These are phyloP conservation scores for Synergus umbraculus DNA, from an alignment of 2,888 invertebrate genomes.

Conservation along the genomic window DNA sequence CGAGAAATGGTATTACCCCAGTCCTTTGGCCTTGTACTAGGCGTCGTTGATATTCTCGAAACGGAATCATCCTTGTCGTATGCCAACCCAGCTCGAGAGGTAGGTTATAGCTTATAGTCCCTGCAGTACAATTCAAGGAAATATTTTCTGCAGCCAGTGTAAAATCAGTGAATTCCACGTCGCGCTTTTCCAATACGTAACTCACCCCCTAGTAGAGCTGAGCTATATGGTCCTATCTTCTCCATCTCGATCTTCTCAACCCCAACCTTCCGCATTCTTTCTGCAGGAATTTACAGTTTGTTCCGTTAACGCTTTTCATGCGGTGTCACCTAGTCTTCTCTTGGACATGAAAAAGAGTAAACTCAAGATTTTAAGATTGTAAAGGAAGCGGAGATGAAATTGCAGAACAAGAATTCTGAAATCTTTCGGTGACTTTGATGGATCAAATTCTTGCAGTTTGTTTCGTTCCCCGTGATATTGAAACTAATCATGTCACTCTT, in stretches of 20 bases:
- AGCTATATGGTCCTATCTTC: background rate
- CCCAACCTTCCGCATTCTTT: constrained; percentile 7
- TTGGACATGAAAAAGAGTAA: constrained; percentile 24
- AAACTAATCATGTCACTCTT: background rate
- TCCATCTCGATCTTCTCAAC: constrained; percentile 5
- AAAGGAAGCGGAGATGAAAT: background rate
- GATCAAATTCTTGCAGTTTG: constrained; percentile 11
- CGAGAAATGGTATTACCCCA: constrained; percentile 66
- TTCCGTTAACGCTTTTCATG: constrained; percentile 39
- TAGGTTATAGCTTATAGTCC: background rate
- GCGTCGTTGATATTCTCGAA: constrained; percentile 35
- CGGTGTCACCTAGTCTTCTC: background rate
- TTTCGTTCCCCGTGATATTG: background rate
- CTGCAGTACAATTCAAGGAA: constrained; percentile 48
- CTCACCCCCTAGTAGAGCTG: constrained; percentile 37
- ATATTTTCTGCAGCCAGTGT: constrained; percentile 60
- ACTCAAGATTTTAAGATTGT: background rate
- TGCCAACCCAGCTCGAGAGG: background rate
- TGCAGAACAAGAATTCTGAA: background rate
- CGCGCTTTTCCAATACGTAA: constrained; percentile 63
- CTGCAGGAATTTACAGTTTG: constrained; percentile 38
- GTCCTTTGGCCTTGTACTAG: constrained; percentile 39
- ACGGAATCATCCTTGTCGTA: constrained; percentile 33
- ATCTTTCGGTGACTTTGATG: constrained; percentile 34
- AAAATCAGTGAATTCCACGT: constrained; percentile 61